Percentiles rank a stretch among this genome's conserved stretches.
These are phyloP conservation scores for Rhogogaster chlorosoma DNA, from an alignment of 2,888 invertebrate species.

Conservation along the genomic window DNA sequence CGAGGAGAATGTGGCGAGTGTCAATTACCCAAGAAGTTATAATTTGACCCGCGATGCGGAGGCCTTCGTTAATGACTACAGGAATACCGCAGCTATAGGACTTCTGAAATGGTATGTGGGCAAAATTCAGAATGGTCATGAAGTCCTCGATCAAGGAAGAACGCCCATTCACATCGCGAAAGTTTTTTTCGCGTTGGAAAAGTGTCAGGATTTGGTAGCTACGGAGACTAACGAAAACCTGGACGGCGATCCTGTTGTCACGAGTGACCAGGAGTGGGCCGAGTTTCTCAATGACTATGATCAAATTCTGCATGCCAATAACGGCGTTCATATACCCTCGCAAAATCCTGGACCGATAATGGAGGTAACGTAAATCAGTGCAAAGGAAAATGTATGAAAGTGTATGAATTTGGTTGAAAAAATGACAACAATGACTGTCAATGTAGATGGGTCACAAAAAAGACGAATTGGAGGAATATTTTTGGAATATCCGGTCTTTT, in stretches of 20 bases:
- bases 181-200: conserved; percentile 85
- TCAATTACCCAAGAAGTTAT: conserved; percentile 87
- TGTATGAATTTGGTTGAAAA: background rate
- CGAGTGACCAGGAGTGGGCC: conserved; percentile 83
- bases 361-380: conserved; percentile 54
- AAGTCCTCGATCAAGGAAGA: conserved; percentile 56
- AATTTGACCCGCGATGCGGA: conserved; percentile 80
- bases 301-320: conserved; percentile 81
- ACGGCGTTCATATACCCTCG: conserved; percentile 56
- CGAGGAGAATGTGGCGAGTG: conserved; percentile 80
- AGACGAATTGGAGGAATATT: background rate
- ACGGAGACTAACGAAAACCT: conserved; percentile 80
- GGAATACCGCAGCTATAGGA: conserved; percentile 88
- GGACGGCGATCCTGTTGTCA: conserved; percentile 81
- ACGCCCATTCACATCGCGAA: conserved; percentile 77
- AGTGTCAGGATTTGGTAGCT: conserved; percentile 84
- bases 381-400: too few relatives aligned
- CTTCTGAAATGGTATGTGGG: conserved; percentile 84
- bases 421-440: background rate
- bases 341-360: conserved; percentile 54
- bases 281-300: conserved; percentile 84
- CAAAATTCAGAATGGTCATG: conserved; percentile 60
- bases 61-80: conserved; percentile 87
- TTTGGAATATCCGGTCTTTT: background rate
- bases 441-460: background rate